These are phyloP conservation scores for Litocranius walleri DNA, from an alignment of 2,113 vertebrate genomes.

Conservation along the genomic window DNA sequence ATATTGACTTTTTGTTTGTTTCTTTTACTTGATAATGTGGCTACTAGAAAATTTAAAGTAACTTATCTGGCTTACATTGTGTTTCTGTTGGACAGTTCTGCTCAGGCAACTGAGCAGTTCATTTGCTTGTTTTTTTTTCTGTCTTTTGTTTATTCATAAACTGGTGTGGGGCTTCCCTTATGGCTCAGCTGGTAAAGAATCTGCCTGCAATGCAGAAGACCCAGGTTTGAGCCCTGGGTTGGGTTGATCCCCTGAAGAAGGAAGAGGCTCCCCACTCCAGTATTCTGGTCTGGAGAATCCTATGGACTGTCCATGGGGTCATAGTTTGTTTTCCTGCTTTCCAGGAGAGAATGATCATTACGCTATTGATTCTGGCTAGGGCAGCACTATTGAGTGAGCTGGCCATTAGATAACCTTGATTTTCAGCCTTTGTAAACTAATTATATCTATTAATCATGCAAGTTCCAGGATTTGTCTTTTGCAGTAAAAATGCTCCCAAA, in stretches of 20 bases:
- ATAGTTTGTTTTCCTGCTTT: background rate
- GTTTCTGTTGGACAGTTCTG: background rate
- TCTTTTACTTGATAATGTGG: background rate
- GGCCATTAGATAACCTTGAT: slow-evolving; percentile 78
- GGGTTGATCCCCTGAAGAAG: background rate
- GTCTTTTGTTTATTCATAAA: background rate
- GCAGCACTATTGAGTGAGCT: slow-evolving; percentile 48
- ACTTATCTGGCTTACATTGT: background rate
- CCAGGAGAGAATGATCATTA: too few relatives aligned
- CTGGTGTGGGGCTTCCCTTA: background rate
- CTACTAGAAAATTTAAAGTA: background rate
- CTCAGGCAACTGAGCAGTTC: background rate
- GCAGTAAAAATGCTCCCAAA: slow-evolving; percentile 55
- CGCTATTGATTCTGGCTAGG: slow-evolving; percentile 73
- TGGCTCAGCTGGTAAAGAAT: background rate
- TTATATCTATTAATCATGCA: slow-evolving; percentile 82
- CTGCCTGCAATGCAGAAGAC: background rate
- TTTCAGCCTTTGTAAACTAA: slow-evolving; percentile 79
- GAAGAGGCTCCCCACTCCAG: background rate
- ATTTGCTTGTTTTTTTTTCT: background rate
- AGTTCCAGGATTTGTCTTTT: slow-evolving; percentile 59
- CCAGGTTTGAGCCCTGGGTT: background rate
- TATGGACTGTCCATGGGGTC: background rate
- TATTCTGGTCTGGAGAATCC: background rate
- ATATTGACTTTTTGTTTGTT: background rate